Conservation (phyloP, 1,140 invertebrate genomes). For the Aphis craccivora region DNA sequence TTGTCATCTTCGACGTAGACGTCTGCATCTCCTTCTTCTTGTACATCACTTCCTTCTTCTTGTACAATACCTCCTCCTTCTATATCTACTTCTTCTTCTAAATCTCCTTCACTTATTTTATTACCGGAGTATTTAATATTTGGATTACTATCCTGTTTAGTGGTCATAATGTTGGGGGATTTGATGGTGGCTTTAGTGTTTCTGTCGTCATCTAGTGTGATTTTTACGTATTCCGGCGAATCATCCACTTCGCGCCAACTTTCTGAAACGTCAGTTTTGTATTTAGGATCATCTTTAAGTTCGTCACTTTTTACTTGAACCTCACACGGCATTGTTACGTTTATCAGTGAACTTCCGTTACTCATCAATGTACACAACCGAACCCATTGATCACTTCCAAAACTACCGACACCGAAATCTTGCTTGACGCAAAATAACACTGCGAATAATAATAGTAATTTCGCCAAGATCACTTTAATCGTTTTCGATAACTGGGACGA, state of each 20-base stretch:
- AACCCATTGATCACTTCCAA: not conserved
- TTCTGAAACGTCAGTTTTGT: not conserved
- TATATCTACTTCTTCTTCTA: not conserved
- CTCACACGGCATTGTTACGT: not conserved
- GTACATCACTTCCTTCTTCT: not conserved
- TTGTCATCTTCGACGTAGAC: not conserved
- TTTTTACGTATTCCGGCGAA: not conserved
- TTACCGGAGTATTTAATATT: not conserved
- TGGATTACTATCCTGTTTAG: not conserved
- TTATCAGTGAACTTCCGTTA: not conserved
- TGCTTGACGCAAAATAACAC: not conserved
- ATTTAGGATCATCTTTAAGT: not conserved
- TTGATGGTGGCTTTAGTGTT: not conserved
- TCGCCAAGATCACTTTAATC: not conserved
- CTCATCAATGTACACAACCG: not conserved
- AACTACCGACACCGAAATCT: not conserved
- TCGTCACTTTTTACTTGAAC: not conserved
- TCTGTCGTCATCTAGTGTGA: not conserved
- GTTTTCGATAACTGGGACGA: not conserved
- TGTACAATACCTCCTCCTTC: not conserved
- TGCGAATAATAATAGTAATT: not conserved
- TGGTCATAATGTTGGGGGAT: not conserved
- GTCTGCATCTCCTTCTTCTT: not conserved
- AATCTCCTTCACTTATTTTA: not conserved
- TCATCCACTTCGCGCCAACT: not conserved